phyloP scores from a whole-genome alignment of 2,888 invertebrate genomes.

The Chrysodeixis includens region DNA sequence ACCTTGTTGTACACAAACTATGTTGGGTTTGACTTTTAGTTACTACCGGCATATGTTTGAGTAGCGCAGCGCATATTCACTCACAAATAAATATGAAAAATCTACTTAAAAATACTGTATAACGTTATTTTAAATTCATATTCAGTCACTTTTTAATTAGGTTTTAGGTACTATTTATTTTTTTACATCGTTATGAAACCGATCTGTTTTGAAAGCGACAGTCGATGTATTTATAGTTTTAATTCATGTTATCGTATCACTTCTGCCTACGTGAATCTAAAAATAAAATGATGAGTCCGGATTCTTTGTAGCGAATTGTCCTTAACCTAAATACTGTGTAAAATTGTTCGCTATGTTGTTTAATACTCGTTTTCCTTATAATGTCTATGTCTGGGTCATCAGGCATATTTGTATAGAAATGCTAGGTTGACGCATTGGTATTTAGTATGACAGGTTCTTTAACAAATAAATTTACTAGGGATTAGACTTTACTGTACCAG shows the following conservation, averaged over 20 bases:
- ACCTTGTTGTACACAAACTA: too few relatives aligned
- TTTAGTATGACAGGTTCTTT: background rate
- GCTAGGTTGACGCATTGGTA: background rate
- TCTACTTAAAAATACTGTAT: too few relatives aligned
- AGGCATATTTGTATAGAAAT: background rate
- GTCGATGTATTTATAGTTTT: background rate
- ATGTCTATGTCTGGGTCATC: background rate
- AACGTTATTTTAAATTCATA: too few relatives aligned
- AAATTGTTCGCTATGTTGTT: background rate
- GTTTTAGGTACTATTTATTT: too few relatives aligned
- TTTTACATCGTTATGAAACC: too few relatives aligned
- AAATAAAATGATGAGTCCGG: background rate
- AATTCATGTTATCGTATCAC: background rate
- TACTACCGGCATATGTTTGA: too few relatives aligned
- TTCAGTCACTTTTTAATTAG: too few relatives aligned
- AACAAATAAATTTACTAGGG: too few relatives aligned
- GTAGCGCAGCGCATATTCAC: too few relatives aligned
- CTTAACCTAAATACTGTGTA: background rate
- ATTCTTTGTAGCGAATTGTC: background rate
- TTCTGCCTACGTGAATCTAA: background rate
- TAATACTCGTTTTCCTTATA: constrained; percentile 4
- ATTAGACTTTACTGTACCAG: too few relatives aligned
- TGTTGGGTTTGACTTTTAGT: too few relatives aligned
- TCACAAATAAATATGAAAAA: too few relatives aligned
- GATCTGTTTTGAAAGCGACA: background rate